Evolutionary conservation across 2,797 vertebrate genomes (phyloP), one percentile per base, ranked within the genome.

Genomic region (Chelmon rostratus): DNA sequence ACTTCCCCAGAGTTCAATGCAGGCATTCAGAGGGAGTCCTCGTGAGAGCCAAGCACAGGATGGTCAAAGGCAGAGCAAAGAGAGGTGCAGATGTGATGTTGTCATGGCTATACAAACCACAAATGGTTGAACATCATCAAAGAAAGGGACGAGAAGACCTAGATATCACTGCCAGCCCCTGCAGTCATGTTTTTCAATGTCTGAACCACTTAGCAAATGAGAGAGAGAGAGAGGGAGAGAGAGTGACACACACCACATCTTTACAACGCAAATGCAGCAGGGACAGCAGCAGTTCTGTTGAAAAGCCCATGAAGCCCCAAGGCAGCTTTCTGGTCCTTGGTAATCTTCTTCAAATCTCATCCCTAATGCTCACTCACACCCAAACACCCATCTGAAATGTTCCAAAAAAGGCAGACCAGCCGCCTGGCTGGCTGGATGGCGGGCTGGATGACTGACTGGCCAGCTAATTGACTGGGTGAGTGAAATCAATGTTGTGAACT

Each of bases 361-460:
- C 68, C 77, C 84, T 91, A 90, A 93, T 93, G 86, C 88, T 88
- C 89, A 68, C 85, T 90, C 88, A 90, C 88, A 92, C 88, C 93
- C 89, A 92, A 93, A 93, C 86, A 90, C 74, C 78, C 70, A 78
- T 82, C 82, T 87, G 81, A 90, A 90, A 90, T 74, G 85, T 71
- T 82, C 76, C 79, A 59, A 76, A 74, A 86, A 81, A 72, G 73
- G 23, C 76, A 37, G 85, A 62, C 77, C 21, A 31, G 74, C 75
- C 19, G 59, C 16, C 75, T 77, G 68, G 81, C 70, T 80, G 84
- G 50, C 78, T 79, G 78, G 49, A 80, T 72, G 79, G 66, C 46
- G 38, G 68, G 56, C 76, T 72, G 82, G 56, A 64, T 72, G 81
- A 68, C 74, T 72, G 79, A 64, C 82, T 68, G 78, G 46, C 76